Evolutionary conservation across 2,888 invertebrate species (phyloP).

Genomic region (Lithophane ornitopus): DNA sequence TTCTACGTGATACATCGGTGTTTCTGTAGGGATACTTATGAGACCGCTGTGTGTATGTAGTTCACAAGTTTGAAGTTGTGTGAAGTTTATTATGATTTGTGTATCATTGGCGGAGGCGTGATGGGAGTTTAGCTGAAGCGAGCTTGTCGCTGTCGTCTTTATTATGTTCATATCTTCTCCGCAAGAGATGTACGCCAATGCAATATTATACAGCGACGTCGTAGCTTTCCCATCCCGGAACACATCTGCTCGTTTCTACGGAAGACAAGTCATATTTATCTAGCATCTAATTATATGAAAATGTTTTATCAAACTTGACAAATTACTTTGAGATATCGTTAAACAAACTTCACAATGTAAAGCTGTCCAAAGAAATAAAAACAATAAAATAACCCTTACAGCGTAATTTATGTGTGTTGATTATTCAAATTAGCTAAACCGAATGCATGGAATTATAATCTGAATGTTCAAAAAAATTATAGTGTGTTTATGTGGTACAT

Average conservation of each 20-base stretch:
- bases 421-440: constrained; percentile 70
- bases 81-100: constrained; percentile 88
- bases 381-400: constrained; percentile 63
- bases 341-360: constrained; percentile 49
- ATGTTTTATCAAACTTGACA: constrained; percentile 38
- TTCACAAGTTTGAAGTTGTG: constrained; percentile 81
- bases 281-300: constrained; percentile 53
- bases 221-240: constrained; percentile 38
- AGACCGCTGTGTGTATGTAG: constrained; percentile 73
- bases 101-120: constrained; percentile 83
- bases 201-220: constrained; percentile 41
- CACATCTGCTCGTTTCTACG: constrained; percentile 48
- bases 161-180: constrained; percentile 76
- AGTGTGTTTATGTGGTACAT: constrained; percentile 55
- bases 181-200: constrained; percentile 63
- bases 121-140: constrained; percentile 81
- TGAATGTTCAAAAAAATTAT: constrained; percentile 66
- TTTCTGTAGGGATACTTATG: constrained; percentile 84
- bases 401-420: constrained; percentile 69
- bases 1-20: constrained; percentile 86
- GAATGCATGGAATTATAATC: constrained; percentile 74
- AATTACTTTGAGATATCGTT: constrained; percentile 43
- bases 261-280: constrained; percentile 54
- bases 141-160: constrained; percentile 79
- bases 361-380: constrained; percentile 51